Percentiles rank a stretch among this genome's conserved stretches.
Conservation (phyloP, 2,888 invertebrate genomes). For the Pyrrhia umbra region DNA sequence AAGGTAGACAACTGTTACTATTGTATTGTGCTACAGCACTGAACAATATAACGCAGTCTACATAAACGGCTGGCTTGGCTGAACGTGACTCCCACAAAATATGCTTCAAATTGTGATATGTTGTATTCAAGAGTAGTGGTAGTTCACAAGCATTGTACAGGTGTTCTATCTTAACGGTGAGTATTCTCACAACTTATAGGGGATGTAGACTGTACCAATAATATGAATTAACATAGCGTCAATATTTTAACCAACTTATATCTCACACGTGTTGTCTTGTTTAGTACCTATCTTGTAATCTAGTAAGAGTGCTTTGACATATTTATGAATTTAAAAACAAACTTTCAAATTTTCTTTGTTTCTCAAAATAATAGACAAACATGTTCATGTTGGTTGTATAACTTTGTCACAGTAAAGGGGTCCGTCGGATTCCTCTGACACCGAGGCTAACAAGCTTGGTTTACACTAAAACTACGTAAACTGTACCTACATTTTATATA, state of each 20-base stretch:
- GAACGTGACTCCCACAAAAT: too few relatives aligned
- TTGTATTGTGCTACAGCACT: too few relatives aligned
- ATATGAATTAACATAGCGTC: not conserved
- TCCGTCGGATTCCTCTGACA: conserved; percentile 4
- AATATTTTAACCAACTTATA: not conserved
- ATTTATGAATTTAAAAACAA: conserved; percentile 6
- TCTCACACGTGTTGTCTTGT: not conserved
- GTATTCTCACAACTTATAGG: conserved; percentile 2
- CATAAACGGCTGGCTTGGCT: too few relatives aligned
- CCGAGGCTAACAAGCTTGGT: conserved; percentile 11
- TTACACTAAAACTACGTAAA: not conserved
- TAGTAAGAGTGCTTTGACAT: too few relatives aligned
- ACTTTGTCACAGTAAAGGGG: conserved; percentile 2
- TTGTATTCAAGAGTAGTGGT: conserved; percentile 16
- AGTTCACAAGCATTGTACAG: conserved; percentile 2
- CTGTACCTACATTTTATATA: not conserved
- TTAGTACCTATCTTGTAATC: too few relatives aligned
- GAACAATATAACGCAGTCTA: too few relatives aligned
- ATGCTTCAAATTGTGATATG: too few relatives aligned
- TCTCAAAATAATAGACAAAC: not conserved
- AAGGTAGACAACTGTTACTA: too few relatives aligned
- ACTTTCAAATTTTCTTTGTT: not conserved
- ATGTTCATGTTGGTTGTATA: conserved; percentile 1
- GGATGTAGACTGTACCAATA: not conserved
- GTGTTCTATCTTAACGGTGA: not conserved